A percentile compares a stretch with the other conserved stretches of the same genome.
Conservation (phyloP, 2,113 vertebrate species). For the Eulemur macaco region DNA sequence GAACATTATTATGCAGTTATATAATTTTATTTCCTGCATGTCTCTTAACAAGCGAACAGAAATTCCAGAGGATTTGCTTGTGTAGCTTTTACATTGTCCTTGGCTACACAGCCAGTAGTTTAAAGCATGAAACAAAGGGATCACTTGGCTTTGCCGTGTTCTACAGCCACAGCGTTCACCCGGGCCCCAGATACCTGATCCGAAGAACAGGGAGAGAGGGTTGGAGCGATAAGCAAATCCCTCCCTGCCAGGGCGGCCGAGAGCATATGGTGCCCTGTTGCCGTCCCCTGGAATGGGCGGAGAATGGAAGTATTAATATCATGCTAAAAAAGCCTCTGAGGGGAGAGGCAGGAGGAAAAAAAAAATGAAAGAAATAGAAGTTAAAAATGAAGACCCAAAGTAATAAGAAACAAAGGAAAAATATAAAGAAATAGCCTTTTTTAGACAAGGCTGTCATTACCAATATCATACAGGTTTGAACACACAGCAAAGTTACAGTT, state of each 20-base stretch:
- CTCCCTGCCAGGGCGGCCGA: neutral
- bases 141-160: neutral
- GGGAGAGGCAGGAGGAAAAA: neutral
- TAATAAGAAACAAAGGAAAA: neutral
- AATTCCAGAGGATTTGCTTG: neutral
- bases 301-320: neutral
- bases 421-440: neutral
- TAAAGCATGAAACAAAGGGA: neutral
- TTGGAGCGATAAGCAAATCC: neutral
- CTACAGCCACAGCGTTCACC: neutral
- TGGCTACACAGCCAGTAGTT: neutral
- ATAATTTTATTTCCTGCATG: neutral
- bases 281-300: neutral
- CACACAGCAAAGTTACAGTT: neutral
- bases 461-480: neutral
- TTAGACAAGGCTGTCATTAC: neutral
- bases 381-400: neutral
- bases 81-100: neutral
- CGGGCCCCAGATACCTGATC: neutral
- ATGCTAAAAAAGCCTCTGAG: neutral
- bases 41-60: neutral
- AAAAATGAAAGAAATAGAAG: neutral
- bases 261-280: neutral
- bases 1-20: neutral
- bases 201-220: neutral